A percentile compares a stretch with the other conserved stretches of the same genome.
Conservation (phyloP, 2,113 vertebrate genomes). For the Osmerus mordax region DNA sequence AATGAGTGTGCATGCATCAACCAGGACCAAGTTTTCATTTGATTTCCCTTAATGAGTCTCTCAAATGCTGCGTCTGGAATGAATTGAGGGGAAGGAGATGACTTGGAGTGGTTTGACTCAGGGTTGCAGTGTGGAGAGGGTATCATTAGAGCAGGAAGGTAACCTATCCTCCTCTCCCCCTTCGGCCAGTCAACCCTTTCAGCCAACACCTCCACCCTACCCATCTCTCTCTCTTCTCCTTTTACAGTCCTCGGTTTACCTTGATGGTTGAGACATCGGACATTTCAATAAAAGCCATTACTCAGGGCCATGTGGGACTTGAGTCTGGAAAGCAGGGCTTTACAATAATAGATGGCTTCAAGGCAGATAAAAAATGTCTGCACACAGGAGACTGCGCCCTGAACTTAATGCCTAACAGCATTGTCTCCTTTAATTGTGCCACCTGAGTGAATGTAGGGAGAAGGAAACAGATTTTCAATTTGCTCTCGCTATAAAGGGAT, state of each 20-base stretch:
- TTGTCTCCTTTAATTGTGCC: slow-evolving; percentile 72
- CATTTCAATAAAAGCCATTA: slow-evolving; percentile 55
- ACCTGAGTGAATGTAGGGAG: slow-evolving; percentile 46
- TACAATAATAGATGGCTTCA: slow-evolving; percentile 43
- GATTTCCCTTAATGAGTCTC: slow-evolving; percentile 63
- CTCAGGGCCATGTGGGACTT: slow-evolving; percentile 33
- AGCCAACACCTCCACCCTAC: neutral
- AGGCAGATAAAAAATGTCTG: slow-evolving; percentile 37
- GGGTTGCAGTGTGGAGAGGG: slow-evolving; percentile 31
- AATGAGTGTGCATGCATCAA: slow-evolving; percentile 55
- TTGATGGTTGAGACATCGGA: slow-evolving; percentile 42
- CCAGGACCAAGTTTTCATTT: slow-evolving; percentile 62
- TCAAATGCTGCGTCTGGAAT: slow-evolving; percentile 42
- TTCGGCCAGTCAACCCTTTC: neutral
- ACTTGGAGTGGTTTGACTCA: slow-evolving; percentile 35
- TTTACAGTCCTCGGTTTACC: slow-evolving; percentile 26
- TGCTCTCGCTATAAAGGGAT: slow-evolving; percentile 65
- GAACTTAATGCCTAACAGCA: slow-evolving; percentile 58
- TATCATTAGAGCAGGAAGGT: slow-evolving; percentile 8
- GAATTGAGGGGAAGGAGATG: slow-evolving; percentile 55
- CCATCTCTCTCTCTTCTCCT: neutral
- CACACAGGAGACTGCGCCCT: slow-evolving; percentile 27
- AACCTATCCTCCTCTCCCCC: neutral
- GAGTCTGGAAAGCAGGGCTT: slow-evolving; percentile 15
- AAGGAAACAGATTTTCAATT: slow-evolving; percentile 75